phyloP scores from a whole-genome alignment of 2,888 invertebrate species.

The Hyposoter dolosus region DNA sequence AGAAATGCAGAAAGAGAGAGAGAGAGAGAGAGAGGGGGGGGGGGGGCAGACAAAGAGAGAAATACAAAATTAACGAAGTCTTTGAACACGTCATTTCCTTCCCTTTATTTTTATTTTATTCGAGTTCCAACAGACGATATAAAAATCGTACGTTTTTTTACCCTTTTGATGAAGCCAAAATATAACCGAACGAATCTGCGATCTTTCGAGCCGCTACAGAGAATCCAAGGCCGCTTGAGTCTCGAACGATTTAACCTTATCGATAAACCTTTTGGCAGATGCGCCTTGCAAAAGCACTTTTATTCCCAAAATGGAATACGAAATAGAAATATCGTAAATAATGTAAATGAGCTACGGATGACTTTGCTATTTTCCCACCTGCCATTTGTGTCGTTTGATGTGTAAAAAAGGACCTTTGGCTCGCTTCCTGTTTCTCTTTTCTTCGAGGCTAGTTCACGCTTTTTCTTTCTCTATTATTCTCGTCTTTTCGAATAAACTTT shows the following conservation, averaged over 20 bases:
- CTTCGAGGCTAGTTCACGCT: not conserved
- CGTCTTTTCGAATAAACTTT: constrained; percentile 28
- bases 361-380: constrained; percentile 51
- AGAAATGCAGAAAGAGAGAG: not conserved
- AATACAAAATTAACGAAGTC: constrained; percentile 34
- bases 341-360: constrained; percentile 55
- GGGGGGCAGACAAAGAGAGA: not conserved
- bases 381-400: constrained; percentile 22
- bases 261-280: constrained; percentile 60
- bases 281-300: constrained; percentile 24
- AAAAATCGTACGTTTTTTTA: not conserved
- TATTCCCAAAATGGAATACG: constrained; percentile 1
- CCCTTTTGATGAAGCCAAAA: not conserved
- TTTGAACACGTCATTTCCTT: constrained; percentile 8
- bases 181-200: not conserved
- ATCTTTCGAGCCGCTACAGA: not conserved
- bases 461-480: constrained; percentile 14
- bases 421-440: constrained; percentile 18
- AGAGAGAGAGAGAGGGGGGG: not conserved
- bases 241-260: constrained; percentile 47
- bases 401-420: constrained; percentile 42
- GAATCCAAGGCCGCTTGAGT: constrained; percentile 5
- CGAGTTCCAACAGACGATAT: not conserved
- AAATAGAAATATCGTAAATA: constrained; percentile 46
- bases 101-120: constrained; percentile 32